Evolutionary conservation across 2,888 invertebrate species (phyloP), one percentile per base, ranked within the genome.

Genomic region (Eumacrocentrus americanus): DNA sequence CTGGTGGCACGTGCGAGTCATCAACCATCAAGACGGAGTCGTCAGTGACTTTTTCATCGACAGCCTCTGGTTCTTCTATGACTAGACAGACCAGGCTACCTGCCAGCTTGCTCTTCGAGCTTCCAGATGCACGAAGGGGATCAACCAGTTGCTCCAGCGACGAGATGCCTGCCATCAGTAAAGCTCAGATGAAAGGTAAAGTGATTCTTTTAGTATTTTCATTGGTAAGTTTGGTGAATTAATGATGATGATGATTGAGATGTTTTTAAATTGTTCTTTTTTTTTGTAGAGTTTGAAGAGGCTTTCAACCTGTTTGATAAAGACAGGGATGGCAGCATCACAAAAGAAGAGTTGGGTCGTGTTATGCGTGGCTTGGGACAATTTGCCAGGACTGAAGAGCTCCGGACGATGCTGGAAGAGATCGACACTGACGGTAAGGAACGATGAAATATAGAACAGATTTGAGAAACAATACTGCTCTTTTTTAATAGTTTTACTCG

Each of bases 291-390:
- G 80, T 92, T 92, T 76, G 88, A 92, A 25, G 92, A 93, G 79
- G 92, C 93, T 1, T 93, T 93, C 80, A 88, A 92, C 48, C 84
- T 94, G 7, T 93, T 94, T 77, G 93, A 94, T 82, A 92, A 92
- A 80, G 93, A 94, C 71, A 92, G 92, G 4, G 93, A 93, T 70
- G 93, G 93, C 1, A 91, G 90, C 64, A 93, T 94, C 72, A 93
- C 92, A 2, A 92, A 93, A 78, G 92, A 92, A 71, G 93, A 93
- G 76, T 84, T 93, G 61, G 92, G 93, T 0, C 85, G 91, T 16
- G 92, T 93, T 23, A 93, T 93, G 93, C 84, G 92, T 54, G 92
- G 91, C 65, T 81, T 93, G 61, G 93, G 93, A 0, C 93, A 94
- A 82, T 93, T 92, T 80, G 93, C 93, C 0, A 84, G 93, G 42